Percentiles rank a stretch among this genome's conserved stretches.
Conservation (phyloP, 2,113 vertebrate genomes). For the Chloropsis cyanopogon region DNA sequence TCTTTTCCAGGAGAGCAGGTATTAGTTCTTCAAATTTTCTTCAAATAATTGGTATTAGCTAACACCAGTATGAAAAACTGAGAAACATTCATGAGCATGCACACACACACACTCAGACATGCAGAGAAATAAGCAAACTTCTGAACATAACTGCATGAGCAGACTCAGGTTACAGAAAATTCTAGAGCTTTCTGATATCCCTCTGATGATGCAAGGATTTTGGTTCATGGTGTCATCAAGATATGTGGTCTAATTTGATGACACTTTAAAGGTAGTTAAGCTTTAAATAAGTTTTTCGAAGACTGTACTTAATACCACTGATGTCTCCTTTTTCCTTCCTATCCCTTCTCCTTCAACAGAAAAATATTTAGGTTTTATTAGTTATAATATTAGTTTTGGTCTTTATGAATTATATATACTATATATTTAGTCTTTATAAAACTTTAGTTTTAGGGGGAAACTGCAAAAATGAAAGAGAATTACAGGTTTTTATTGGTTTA, state of each 20-base stretch:
- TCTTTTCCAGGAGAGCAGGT: not conserved
- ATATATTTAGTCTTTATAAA: not conserved
- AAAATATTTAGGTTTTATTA: not conserved
- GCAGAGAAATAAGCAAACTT: not conserved
- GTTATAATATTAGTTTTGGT: not conserved
- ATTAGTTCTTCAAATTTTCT: not conserved
- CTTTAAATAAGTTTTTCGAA: not conserved
- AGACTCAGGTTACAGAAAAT: not conserved
- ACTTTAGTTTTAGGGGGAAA: not conserved
- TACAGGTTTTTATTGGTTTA: not conserved
- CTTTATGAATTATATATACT: not conserved
- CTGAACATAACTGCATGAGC: not conserved
- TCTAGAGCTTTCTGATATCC: not conserved
- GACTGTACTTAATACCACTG: not conserved
- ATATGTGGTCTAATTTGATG: not conserved
- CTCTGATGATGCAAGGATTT: not conserved
- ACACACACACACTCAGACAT: not conserved
- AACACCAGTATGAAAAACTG: not conserved
- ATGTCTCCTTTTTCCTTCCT: not conserved
- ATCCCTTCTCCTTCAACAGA: not conserved
- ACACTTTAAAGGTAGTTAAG: not conserved
- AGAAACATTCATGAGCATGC: not conserved
- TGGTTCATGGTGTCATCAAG: not conserved
- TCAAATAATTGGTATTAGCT: not conserved
- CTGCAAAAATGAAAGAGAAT: not conserved